Evolutionary conservation across 2,888 invertebrate genomes (phyloP).

Genomic region (Parnassius orleans): DNA sequence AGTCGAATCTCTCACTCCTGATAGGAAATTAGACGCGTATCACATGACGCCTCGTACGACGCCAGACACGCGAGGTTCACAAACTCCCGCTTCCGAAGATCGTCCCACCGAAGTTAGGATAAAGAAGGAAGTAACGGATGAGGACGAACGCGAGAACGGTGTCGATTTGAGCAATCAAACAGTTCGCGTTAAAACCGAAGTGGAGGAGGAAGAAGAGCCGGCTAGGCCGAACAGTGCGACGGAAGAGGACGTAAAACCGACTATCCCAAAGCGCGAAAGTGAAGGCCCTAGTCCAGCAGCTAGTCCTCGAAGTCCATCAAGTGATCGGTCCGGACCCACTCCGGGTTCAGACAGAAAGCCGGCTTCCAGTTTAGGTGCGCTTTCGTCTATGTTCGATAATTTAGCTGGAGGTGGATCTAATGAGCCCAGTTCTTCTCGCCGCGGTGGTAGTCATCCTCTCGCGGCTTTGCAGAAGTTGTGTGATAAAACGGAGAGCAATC

Average conservation of each 20-base stretch:
- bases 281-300: conserved; percentile 78
- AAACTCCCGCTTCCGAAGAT: conserved; percentile 82
- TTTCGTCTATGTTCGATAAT: conserved; percentile 95
- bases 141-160: conserved; percentile 74
- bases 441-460: conserved; percentile 92
- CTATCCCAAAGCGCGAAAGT: conserved; percentile 76
- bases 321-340: conserved; percentile 87
- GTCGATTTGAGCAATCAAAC: conserved; percentile 67
- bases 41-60: conserved; percentile 85
- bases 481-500: conserved; percentile 94
- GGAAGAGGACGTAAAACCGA: conserved; percentile 63
- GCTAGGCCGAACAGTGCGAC: conserved; percentile 63
- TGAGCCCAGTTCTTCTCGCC: conserved; percentile 82
- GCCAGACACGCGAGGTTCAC: conserved; percentile 83
- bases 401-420: conserved; percentile 82
- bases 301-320: conserved; percentile 88
- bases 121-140: conserved; percentile 80
- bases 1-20: conserved; percentile 90
- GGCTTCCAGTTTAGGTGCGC: conserved; percentile 87
- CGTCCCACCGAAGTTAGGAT: conserved; percentile 81
- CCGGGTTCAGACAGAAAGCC: conserved; percentile 84
- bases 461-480: conserved; percentile 97
- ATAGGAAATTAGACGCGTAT: conserved; percentile 85
- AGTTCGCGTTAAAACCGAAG: conserved; percentile 83
- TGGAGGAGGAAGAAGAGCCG: conserved; percentile 82